Base-by-base conservation (phyloP, 2,888 invertebrate genomes). In the Ceramica pisi region DNA sequence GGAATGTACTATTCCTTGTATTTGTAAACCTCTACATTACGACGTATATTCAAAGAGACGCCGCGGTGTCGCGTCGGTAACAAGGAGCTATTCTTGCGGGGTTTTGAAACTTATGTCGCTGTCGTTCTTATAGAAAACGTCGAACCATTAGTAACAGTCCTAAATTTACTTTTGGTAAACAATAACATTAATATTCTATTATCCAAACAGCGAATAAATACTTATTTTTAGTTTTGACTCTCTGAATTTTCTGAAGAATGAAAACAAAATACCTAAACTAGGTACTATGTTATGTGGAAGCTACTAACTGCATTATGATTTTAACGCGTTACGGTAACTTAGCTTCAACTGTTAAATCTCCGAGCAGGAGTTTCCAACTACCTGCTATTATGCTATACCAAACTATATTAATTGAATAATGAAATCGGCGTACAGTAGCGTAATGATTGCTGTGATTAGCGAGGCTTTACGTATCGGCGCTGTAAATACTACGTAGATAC, bases 371-470 rank as follows among this genome's bases (percentile, higher is more conserved):
- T 63, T 63, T 71, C n/a, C n/a, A 44, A 65, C 35, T 23, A 66
- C 50, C 67, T 26, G 31, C 50, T 64, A 55, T 19, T 16, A 23
- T 46, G 31, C 44, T 44, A 9, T 63, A 65, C 10, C 21, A 35
- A 44, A 23, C 31, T 46, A 26, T 26, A 59, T 44, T 53, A 75
- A 23, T 19, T 51, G 46, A 44, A 68, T 66, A 62, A 64, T 53
- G 53, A 57, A 59, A 62, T 55, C 12, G 14, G 46, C n/a, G 48
- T 57, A 46, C 46, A 55, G 21, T 16, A n/a, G 44, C 55, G 50
- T 62, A 46, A 21, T 59, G 26, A 69, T 70, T 60, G 60, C 62
- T 41, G 57, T 48, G 57, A 80, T 80, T 63, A 81, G 70, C 50
- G n/a, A 60, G 23, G 16, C 21, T 50, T 55, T 68, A 68, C 46